Percentiles rank a stretch among this genome's conserved stretches.
Evolutionary conservation across 30 jellyfish, hydroid and myxozoan species (phyloP).

Genomic region (Aurelia coerulea): DNA sequence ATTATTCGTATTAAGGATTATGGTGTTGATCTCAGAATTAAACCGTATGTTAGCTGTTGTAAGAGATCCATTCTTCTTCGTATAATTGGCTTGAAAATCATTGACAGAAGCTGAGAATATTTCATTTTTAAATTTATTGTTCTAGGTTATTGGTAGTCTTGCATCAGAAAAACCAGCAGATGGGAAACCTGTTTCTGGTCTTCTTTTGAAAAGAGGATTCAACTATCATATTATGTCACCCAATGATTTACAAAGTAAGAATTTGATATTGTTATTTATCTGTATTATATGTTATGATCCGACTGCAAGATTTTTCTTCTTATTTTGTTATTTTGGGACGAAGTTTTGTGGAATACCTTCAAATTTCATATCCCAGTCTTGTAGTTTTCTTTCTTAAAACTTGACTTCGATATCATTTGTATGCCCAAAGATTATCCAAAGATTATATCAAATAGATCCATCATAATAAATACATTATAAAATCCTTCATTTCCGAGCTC

Average conservation of each 20-base stretch:
- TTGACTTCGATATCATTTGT: no score
- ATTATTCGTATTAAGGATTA: not conserved
- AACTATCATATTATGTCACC: constrained; percentile 99
- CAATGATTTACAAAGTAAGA: constrained; percentile 86
- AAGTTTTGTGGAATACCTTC: no score
- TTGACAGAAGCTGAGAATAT: no score
- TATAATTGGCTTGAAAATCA: not conserved
- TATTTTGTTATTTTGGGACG: no score
- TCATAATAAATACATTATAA: no score
- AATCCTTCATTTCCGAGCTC: no score
- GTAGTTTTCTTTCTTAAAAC: no score
- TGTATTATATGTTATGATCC: not conserved
- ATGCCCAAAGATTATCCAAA: no score
- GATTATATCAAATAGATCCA: no score
- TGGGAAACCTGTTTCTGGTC: constrained; percentile 96
- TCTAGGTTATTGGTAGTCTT: constrained; percentile 93
- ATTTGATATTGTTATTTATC: not conserved
- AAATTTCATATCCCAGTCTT: no score
- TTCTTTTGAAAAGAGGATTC: constrained; percentile 94
- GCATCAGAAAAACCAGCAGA: constrained; percentile 95
- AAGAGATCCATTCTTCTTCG: no score
- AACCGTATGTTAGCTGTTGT: not conserved
- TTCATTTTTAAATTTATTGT: not conserved
- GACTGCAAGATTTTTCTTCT: not conserved
- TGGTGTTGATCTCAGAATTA: not conserved